Conservation (phyloP, 2,797 vertebrate species). For the Trichosurus vulpecula region DNA sequence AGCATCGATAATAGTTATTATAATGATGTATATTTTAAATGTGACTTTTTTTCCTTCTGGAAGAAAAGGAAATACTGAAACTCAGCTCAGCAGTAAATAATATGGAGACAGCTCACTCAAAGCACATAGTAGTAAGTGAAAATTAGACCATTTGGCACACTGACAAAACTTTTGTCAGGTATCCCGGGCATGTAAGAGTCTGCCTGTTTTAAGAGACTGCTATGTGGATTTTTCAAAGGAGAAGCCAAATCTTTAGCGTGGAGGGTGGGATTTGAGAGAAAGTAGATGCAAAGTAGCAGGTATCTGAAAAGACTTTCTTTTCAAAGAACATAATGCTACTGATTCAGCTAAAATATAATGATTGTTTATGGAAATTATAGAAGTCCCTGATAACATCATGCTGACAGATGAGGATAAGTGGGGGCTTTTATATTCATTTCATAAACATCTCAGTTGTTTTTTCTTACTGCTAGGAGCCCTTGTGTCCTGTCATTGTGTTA, state of each 20-base stretch:
- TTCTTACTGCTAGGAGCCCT: conserved; percentile 41
- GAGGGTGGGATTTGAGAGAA: conserved; percentile 50
- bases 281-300: conserved; percentile 50
- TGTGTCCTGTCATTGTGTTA: conserved; percentile 40
- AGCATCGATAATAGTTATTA: background rate
- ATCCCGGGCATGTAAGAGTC: conserved; percentile 54
- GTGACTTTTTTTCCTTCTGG: conserved; percentile 1
- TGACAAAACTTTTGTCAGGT: conserved; percentile 60
- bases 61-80: conserved; percentile 20
- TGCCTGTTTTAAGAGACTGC: conserved; percentile 66
- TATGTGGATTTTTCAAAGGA: conserved; percentile 71
- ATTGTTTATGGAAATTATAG: conserved; percentile 73
- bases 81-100: conserved; percentile 51
- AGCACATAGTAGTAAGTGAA: conserved; percentile 58
- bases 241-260: conserved; percentile 60
- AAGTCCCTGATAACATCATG: conserved; percentile 69
- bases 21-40: background rate
- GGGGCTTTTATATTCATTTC: conserved; percentile 51
- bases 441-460: conserved; percentile 50
- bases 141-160: conserved; percentile 61
- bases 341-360: conserved; percentile 74
- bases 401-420: conserved; percentile 71
- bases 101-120: conserved; percentile 7
- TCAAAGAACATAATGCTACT: conserved; percentile 56
- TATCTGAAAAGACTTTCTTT: conserved; percentile 48